Evolutionary conservation across 1,140 invertebrate species (phyloP), one percentile per base, ranked within the genome.

Genomic region (Epicauta chinensis): DNA sequence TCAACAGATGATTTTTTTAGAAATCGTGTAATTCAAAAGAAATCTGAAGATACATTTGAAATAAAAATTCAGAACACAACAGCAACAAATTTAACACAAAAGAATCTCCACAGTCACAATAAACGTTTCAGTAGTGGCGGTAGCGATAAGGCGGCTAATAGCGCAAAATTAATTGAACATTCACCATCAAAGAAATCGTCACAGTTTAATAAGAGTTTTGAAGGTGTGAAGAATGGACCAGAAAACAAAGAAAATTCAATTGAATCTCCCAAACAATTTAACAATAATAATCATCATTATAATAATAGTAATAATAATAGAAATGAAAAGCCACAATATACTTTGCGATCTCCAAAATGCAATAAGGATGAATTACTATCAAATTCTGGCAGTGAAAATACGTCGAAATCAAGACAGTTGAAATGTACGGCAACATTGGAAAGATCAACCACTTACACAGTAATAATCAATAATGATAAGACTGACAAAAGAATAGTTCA

Each of bases 341-440:
- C 31, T 16, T 46, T 16, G 16, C 17, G 15, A 16, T 16, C 34
- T 6, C 13, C 43, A 3, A 29, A 11, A 15, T 46, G 17, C 10
- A 29, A 38, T 9, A 37, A 47, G n/a, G 11, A 47, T 37, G 37
- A 37, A 37, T n/a, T 16, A 34, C 11, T 47, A 29, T 23, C 12
- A n/a, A 3, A 37, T 47, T 37, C 34, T 30, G 37, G 16, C 37
- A 3, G 13, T 35, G 16, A 46, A 46, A 15, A 10, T 14, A 12
- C n/a, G 15, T 6, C 12, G 12, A 44, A 44, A 31, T 17, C 14
- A 42, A 17, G 2, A 42, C 13, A 42, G n/a, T 23, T 23, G 23
- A 44, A 9, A 32, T 37, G 12, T 3, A 37, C 35, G 4, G 38
- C 38, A 10, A 10, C 13, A 12, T 15, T 17, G 15, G 38, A 40